Conservation (phyloP, 2,888 invertebrate species). For the Archips crataeganus region DNA sequence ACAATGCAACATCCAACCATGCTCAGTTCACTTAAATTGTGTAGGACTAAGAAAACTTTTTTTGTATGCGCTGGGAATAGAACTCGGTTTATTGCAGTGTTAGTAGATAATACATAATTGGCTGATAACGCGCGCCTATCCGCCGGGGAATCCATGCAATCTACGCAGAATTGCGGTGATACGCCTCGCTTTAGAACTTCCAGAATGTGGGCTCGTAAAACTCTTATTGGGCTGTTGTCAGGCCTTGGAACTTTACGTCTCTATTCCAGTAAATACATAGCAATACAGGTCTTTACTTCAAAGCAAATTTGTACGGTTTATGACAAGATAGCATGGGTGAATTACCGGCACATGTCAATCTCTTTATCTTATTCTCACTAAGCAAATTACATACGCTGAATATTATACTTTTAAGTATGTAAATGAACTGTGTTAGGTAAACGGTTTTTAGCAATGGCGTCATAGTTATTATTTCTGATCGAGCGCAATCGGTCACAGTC, state of each 20-base stretch:
- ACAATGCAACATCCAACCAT: slow-evolving; percentile 4
- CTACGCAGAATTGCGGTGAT: slow-evolving; percentile 40
- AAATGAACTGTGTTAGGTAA: slow-evolving; percentile 45
- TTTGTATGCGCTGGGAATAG: slow-evolving; percentile 2
- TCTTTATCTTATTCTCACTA: background rate
- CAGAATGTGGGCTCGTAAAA: slow-evolving; percentile 41
- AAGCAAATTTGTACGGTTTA: slow-evolving; percentile 21
- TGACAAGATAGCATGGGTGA: slow-evolving; percentile 11
- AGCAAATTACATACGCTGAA: background rate
- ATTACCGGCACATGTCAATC: slow-evolving; percentile 8
- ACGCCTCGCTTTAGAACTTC: slow-evolving; percentile 34
- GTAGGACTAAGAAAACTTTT: background rate
- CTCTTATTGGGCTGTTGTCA: slow-evolving; percentile 33
- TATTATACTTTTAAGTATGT: background rate
- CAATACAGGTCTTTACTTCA: background rate
- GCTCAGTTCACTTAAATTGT: background rate
- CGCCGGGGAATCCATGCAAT: slow-evolving; percentile 43
- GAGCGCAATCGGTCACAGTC: slow-evolving; percentile 65
- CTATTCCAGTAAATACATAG: slow-evolving; percentile 13
- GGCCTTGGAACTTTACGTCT: slow-evolving; percentile 27
- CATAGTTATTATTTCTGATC: slow-evolving; percentile 59
- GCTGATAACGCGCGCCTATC: slow-evolving; percentile 28
- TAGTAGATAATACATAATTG: slow-evolving; percentile 31
- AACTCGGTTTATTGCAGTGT: slow-evolving; percentile 22
- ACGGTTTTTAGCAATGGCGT: slow-evolving; percentile 45